Evolutionary conservation across 1,140 invertebrate genomes (phyloP).

Genomic region (Neuroterus valhalla): DNA sequence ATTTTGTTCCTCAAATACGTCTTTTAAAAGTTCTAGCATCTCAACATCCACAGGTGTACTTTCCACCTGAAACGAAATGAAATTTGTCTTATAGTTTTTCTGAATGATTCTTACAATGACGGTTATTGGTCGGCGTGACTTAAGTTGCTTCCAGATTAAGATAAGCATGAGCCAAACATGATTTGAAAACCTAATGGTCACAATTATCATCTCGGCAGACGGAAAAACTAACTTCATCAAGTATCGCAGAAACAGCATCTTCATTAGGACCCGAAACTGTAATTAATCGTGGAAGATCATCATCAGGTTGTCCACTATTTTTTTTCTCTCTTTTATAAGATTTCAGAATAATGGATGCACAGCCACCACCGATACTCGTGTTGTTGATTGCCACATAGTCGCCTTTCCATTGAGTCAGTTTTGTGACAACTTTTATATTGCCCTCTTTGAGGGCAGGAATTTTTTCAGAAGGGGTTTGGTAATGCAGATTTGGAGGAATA

Average conservation of each 20-base stretch:
- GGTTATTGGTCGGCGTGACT: no score
- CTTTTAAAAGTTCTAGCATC: slow-evolving; percentile 71
- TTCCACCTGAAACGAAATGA: slow-evolving; percentile 45
- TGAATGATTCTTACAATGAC: slow-evolving; percentile 11
- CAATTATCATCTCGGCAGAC: not conserved
- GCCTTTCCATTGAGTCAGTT: slow-evolving; percentile 76
- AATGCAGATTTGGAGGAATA: slow-evolving; percentile 82
- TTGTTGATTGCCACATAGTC: slow-evolving; percentile 81
- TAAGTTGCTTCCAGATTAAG: no score
- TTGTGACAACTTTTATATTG: slow-evolving; percentile 77
- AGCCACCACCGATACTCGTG: slow-evolving; percentile 82
- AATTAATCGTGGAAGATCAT: slow-evolving; percentile 70
- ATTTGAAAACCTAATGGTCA: no score
- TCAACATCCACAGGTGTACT: slow-evolving; percentile 62
- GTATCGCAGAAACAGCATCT: slow-evolving; percentile 73
- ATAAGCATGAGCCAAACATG: no score
- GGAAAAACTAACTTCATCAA: slow-evolving; percentile 58
- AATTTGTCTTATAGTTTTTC: not conserved
- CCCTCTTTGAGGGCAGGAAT: slow-evolving; percentile 79
- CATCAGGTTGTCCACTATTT: slow-evolving; percentile 35
- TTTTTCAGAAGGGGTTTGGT: slow-evolving; percentile 79
- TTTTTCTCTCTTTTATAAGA: slow-evolving; percentile 63
- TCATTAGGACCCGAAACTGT: slow-evolving; percentile 77
- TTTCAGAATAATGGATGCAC: slow-evolving; percentile 79
- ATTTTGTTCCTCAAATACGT: slow-evolving; percentile 66